Conservation (phyloP, 1,140 invertebrate species). For the Sminthurides bifidus region DNA sequence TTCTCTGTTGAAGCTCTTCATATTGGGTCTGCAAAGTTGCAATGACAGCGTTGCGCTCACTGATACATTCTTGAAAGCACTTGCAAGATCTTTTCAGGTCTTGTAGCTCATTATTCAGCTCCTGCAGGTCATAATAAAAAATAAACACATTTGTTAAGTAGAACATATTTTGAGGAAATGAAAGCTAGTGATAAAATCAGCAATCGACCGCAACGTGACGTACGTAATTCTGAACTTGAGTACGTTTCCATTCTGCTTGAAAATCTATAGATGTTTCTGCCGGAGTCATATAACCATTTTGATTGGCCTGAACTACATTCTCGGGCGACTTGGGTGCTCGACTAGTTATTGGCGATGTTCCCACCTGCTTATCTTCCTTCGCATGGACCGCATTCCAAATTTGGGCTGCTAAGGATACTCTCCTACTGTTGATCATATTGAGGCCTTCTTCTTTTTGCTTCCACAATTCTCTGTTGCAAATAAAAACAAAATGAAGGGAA, state of each 20-base stretch:
- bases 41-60: too few species aligned
- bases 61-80: too few species aligned
- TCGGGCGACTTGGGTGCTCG: not conserved
- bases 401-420: not conserved
- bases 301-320: not conserved
- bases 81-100: not conserved
- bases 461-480: not conserved
- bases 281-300: not conserved
- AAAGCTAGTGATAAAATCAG: not conserved
- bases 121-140: not conserved
- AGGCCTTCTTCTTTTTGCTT: not conserved
- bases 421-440: not conserved
- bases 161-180: not conserved
- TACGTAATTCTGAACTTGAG: not conserved
- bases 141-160: too few species aligned
- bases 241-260: not conserved
- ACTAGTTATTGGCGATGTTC: not conserved
- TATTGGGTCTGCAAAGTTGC: too few species aligned
- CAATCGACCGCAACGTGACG: not conserved
- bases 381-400: not conserved
- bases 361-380: constrained; percentile 1
- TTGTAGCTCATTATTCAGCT: not conserved
- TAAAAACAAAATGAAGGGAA: not conserved
- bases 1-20: too few species aligned
- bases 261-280: not conserved